A percentile compares a stretch with the other conserved stretches of the same genome.
Conservation (phyloP, 2,888 invertebrate genomes). For the Cynaeus angustus region DNA sequence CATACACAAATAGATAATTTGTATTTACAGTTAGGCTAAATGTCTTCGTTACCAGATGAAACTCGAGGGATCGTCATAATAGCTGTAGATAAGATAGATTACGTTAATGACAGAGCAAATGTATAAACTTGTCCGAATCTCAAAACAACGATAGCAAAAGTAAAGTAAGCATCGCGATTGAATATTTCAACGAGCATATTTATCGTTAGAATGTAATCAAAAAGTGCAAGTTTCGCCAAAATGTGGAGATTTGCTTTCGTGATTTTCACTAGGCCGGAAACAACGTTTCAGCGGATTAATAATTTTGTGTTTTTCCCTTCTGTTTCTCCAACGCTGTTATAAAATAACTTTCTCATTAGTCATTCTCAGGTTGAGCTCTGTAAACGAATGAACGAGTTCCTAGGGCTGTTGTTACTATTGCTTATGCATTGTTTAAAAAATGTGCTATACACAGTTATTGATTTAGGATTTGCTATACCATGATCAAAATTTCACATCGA, state of each 20-base stretch:
- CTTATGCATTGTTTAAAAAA: too few relatives aligned
- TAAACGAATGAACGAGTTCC: background rate
- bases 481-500: too few relatives aligned
- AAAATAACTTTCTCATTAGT: slow-evolving; percentile 24
- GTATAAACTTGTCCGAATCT: slow-evolving; percentile 8
- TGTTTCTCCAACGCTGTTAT: background rate
- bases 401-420: background rate
- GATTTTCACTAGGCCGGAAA: slow-evolving; percentile 23
- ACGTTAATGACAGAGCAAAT: slow-evolving; percentile 31
- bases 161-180: background rate
- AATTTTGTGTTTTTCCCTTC: slow-evolving; percentile 4
- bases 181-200: slow-evolving; percentile 7
- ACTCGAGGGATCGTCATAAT: slow-evolving; percentile 18
- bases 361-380: slow-evolving; percentile 2
- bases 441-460: too few relatives aligned
- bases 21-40: background rate
- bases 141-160: slow-evolving; percentile 21
- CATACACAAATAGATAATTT: slow-evolving; percentile 1
- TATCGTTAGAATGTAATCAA: background rate
- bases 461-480: too few relatives aligned
- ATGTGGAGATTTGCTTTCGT: slow-evolving; percentile 32
- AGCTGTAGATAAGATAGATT: slow-evolving; percentile 32
- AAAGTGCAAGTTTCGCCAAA: slow-evolving; percentile 19
- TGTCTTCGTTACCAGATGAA: slow-evolving; percentile 6
- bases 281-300: slow-evolving; percentile 13